A percentile compares a stretch with the other conserved stretches of the same genome.
These are phyloP conservation scores for Prunella strophiata DNA, from an alignment of 2,797 vertebrate genomes.

Conservation along the genomic window DNA sequence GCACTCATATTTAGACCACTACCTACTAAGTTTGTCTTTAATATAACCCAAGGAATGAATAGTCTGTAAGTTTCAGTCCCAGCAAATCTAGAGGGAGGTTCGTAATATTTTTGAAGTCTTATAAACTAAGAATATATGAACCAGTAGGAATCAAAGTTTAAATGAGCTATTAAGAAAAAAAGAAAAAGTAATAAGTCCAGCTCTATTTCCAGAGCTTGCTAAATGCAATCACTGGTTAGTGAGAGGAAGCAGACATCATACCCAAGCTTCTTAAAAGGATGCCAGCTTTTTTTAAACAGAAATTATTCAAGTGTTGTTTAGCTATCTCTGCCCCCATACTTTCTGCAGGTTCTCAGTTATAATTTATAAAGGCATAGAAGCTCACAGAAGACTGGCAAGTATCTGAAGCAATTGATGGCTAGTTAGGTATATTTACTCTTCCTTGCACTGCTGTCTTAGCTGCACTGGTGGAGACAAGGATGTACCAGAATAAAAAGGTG, in stretches of 20 bases:
- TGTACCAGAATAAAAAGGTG: background rate
- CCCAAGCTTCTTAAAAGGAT: background rate
- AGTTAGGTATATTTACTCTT: background rate
- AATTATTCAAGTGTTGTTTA: background rate
- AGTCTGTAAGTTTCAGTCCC: background rate
- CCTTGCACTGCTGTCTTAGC: background rate
- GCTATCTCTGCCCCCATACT: background rate
- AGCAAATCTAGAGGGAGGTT: background rate
- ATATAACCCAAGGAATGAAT: background rate
- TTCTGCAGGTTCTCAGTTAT: background rate
- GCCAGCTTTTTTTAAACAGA: background rate
- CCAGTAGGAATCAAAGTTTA: background rate
- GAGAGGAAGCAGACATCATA: background rate
- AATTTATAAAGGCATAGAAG: background rate
- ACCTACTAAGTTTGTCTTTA: background rate
- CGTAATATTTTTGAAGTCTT: background rate
- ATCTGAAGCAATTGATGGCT: background rate
- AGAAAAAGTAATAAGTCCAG: background rate
- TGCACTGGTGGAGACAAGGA: background rate
- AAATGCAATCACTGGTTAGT: background rate
- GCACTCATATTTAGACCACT: background rate
- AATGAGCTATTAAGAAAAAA: background rate
- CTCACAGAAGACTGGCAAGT: background rate
- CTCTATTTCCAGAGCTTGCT: background rate
- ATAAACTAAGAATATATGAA: background rate